These are phyloP conservation scores for Phalacrocorax aristotelis DNA, from an alignment of 2,113 vertebrate species.

Conservation along the genomic window DNA sequence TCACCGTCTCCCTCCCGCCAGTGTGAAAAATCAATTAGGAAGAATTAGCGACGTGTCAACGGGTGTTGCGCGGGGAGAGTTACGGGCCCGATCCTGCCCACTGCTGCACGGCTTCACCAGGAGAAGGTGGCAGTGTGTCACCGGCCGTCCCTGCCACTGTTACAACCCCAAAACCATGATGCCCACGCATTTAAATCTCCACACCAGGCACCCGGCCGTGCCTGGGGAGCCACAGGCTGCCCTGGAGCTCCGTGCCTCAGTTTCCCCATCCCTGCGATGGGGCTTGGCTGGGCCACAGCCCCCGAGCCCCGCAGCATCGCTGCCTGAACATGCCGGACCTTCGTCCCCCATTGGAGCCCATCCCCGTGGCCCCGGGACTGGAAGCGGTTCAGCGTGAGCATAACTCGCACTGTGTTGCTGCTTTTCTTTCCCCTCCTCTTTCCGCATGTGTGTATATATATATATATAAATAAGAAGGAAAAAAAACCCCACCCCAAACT, in stretches of 20 bases:
- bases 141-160: rapidly evolving
- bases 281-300: rapidly evolving
- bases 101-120: rapidly evolving
- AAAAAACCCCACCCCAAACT: slow-evolving; percentile 71
- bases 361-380: neutral
- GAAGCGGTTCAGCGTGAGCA: neutral
- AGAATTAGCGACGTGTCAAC: slow-evolving; percentile 49
- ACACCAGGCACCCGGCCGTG: rapidly evolving
- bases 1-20: slow-evolving; percentile 33
- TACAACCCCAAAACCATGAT: rapidly evolving
- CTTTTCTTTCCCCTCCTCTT: neutral
- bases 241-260: neutral
- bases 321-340: neutral
- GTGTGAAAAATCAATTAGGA: slow-evolving; percentile 66
- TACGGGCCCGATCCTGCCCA: neutral
- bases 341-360: neutral
- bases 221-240: rapidly evolving
- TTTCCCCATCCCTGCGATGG: neutral
- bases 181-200: neutral
- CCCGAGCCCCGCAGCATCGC: rapidly evolving
- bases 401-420: rapidly evolving
- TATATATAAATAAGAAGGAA: slow-evolving; percentile 19
- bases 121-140: neutral
- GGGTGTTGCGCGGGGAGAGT: neutral
- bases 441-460: neutral